Conservation (phyloP, 37 sponge, comb jelly and placozoan species). For the Hexactinellida sp. region DNA sequence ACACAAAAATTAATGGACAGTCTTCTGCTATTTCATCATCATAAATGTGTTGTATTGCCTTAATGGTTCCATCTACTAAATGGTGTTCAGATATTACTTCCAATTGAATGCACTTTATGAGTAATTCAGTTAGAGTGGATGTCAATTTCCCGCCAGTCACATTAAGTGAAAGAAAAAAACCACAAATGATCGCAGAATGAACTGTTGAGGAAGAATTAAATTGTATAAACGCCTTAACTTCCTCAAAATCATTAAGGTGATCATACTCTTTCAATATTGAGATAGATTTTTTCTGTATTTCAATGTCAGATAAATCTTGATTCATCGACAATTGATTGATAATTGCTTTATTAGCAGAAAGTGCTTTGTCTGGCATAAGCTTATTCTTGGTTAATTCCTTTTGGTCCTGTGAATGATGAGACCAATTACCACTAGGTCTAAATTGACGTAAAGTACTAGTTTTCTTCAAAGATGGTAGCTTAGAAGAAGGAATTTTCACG, state of each 20-base stretch:
- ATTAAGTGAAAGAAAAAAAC: background rate
- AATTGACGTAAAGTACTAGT: background rate
- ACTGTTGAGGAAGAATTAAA: background rate
- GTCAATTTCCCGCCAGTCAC: background rate
- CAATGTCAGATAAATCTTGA: background rate
- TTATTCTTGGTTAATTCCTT: background rate
- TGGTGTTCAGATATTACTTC: background rate
- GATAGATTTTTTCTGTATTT: background rate
- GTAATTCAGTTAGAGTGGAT: background rate
- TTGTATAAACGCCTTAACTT: background rate
- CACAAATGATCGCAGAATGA: background rate
- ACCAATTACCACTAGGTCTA: background rate
- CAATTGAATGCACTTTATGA: background rate
- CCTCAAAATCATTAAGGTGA: background rate
- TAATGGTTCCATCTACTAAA: background rate
- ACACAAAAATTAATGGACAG: background rate
- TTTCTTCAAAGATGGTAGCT: background rate
- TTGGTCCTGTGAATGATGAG: background rate
- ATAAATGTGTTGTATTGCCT: background rate
- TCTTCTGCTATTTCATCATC: background rate
- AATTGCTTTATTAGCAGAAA: background rate
- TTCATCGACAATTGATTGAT: background rate
- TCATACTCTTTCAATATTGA: constrained; percentile 4
- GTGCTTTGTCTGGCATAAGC: background rate
- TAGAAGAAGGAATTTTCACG: background rate